Evolutionary conservation across 2,888 invertebrate species (phyloP).

Genomic region (Agrilus biguttatus): DNA sequence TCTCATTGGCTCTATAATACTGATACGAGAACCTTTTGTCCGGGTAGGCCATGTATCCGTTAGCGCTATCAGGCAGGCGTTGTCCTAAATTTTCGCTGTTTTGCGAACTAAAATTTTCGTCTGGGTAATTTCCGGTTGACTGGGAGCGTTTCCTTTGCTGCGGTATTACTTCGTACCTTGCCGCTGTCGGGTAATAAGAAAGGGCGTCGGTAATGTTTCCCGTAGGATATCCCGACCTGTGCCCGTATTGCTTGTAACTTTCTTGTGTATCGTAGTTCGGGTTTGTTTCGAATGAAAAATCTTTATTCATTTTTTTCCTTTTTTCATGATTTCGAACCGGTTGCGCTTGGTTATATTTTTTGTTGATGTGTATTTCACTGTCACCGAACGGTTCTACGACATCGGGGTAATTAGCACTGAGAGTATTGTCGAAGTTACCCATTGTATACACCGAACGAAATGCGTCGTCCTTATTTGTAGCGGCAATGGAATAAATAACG

Average conservation of each 20-base stretch:
- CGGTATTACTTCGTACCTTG: constrained; percentile 44
- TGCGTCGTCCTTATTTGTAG: constrained; percentile 51
- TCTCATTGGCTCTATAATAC: constrained; percentile 4
- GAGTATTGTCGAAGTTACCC: constrained; percentile 45
- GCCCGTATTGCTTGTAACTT: constrained; percentile 46
- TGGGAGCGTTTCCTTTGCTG: constrained; percentile 41
- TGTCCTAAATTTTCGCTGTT: constrained; percentile 8
- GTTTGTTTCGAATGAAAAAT: constrained; percentile 38
- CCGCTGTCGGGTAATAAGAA: constrained; percentile 66
- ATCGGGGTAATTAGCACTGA: constrained; percentile 52
- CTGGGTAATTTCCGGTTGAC: constrained; percentile 45
- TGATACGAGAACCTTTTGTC: too few relatives aligned
- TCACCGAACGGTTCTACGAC: constrained; percentile 45
- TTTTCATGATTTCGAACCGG: constrained; percentile 35
- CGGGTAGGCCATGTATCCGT: too few relatives aligned
- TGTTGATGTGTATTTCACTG: constrained; percentile 31
- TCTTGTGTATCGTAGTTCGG: constrained; percentile 42
- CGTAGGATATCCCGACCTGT: constrained; percentile 54
- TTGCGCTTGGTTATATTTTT: constrained; percentile 38
- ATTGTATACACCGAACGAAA: constrained; percentile 64
- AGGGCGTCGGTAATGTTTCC: constrained; percentile 65
- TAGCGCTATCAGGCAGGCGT: too few relatives aligned
- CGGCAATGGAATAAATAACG: constrained; percentile 63
- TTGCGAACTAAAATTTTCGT: constrained; percentile 35
- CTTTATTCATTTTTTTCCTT: constrained; percentile 34